Percentiles rank a stretch among this genome's conserved stretches.
These are phyloP conservation scores for Conus canariensis DNA, from an alignment of 2,888 invertebrate species.

Conservation along the genomic window DNA sequence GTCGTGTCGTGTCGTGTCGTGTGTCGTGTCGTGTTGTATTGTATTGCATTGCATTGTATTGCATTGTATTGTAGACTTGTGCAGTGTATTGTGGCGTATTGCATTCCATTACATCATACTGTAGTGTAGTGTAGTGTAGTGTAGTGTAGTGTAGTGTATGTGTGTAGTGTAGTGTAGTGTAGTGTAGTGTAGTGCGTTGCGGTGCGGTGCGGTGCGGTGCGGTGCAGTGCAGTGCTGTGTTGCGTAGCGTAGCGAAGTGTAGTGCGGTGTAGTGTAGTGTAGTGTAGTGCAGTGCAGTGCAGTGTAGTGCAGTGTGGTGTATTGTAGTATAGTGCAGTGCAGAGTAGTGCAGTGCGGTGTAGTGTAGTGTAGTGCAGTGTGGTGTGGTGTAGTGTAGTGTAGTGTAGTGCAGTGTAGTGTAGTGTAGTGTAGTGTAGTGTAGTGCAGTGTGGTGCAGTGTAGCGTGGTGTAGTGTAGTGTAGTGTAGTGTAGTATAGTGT, in stretches of 20 bases:
- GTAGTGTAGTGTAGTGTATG: background rate
- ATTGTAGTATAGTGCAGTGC: background rate
- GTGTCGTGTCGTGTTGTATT: background rate
- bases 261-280: background rate
- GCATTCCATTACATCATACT: background rate
- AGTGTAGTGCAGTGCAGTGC: background rate
- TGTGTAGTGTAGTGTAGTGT: background rate
- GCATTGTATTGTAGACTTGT: no score
- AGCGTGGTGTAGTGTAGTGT: background rate
- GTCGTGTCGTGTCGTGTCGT: background rate
- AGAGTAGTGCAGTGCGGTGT: background rate
- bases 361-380: background rate
- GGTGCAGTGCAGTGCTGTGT: background rate
- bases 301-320: background rate
- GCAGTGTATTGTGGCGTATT: background rate
- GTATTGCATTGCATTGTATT: background rate
- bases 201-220: background rate
- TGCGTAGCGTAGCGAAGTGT: background rate
- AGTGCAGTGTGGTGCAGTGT: background rate
- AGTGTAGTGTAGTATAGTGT: background rate
- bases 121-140: conserved; percentile 2
- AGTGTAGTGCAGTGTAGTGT: background rate
- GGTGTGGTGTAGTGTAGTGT: background rate
- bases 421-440: background rate
- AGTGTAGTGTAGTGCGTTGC: background rate